Evolutionary conservation across 1,140 invertebrate genomes (phyloP), one percentile per base, ranked within the genome.

Genomic region (Drosophila novamexicana): DNA sequence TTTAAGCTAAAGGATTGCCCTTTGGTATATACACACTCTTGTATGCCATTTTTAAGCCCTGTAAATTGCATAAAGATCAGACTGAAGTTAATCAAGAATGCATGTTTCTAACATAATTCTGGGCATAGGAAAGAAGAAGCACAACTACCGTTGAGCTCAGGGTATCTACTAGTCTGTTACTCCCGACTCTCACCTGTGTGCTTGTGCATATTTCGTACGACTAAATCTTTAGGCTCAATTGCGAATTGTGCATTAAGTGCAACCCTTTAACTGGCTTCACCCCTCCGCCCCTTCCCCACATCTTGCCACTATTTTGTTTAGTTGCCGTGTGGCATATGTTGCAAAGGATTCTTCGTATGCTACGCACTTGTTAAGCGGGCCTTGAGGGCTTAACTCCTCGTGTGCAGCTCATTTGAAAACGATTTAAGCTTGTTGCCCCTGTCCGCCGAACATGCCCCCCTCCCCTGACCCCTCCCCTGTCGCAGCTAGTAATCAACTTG

Each of bases 331-430:
- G 64, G 57, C 72, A 77, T 77, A 77, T 77, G 75, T 65, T 75
- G 67, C 67, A 52, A 56, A 34, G 40, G 49, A 32, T 42, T 49
- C 6, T 36, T 9, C 6, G 29, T 14, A 37, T 53, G 54, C n/a
- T 50, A 9, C 12, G 56, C 72, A 75, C 76, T 78, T 78, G 76
- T 75, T 75, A 75, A 78, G 67, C 65, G 39, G 49, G 42, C 47
- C 75, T 53, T 56, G 59, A 44, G 22, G 71, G 58, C 63, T 45
- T 67, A 65, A 54, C 42, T 14, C 44, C 52, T 70, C 56, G 22
- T 6, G 37, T 49, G 62, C 69, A 61, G 44, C 61, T 77, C 64
- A 69, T 77, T 77, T 77, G 75, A 64, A 75, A 77, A 62, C 66
- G 72, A 78, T 78, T 78, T 78, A 75, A 78, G 74, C 47, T 34